phyloP scores from a whole-genome alignment of 2,797 vertebrate species.

The Poeciliopsis gracilis region DNA sequence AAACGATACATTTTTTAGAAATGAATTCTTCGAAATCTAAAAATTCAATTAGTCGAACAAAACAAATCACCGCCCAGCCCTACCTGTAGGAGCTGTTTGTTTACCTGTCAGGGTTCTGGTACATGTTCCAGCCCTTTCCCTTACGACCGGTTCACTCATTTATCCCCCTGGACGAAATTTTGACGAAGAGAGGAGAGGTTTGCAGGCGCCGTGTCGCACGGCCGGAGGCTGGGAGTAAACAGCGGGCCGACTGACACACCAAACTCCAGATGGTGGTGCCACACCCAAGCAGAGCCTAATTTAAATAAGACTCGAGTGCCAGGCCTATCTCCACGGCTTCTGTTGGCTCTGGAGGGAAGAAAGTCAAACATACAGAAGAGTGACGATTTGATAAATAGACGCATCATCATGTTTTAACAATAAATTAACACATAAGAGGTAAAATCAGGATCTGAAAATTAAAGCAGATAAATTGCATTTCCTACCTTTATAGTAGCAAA shows the following conservation, averaged over 20 bases:
- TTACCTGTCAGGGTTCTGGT: constrained; percentile 86
- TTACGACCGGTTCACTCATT: constrained; percentile 81
- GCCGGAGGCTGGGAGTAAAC: constrained; percentile 30
- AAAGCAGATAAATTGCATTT: constrained; percentile 38
- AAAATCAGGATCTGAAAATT: constrained; percentile 1
- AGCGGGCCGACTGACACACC: constrained; percentile 29
- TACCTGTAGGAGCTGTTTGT: background rate
- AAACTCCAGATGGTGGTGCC: constrained; percentile 52
- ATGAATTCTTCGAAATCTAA: too few relatives aligned
- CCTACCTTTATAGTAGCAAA: constrained; percentile 32
- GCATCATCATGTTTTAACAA: background rate
- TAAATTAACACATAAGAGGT: constrained; percentile 12
- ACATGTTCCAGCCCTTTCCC: constrained; percentile 80
- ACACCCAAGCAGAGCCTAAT: constrained; percentile 45
- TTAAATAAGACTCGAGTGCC: constrained; percentile 45
- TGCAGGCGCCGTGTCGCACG: constrained; percentile 46
- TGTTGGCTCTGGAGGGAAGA: constrained; percentile 51
- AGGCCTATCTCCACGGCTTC: constrained; percentile 66
- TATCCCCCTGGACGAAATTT: constrained; percentile 73
- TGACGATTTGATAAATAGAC: constrained; percentile 18
- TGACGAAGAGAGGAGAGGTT: constrained; percentile 53
- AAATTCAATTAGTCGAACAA: too few relatives aligned
- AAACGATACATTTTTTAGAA: too few relatives aligned
- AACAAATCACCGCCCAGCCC: too few relatives aligned
- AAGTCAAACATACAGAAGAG: constrained; percentile 24